Conservation (phyloP, 2,888 invertebrate genomes). For the Eristalis pertinax region DNA sequence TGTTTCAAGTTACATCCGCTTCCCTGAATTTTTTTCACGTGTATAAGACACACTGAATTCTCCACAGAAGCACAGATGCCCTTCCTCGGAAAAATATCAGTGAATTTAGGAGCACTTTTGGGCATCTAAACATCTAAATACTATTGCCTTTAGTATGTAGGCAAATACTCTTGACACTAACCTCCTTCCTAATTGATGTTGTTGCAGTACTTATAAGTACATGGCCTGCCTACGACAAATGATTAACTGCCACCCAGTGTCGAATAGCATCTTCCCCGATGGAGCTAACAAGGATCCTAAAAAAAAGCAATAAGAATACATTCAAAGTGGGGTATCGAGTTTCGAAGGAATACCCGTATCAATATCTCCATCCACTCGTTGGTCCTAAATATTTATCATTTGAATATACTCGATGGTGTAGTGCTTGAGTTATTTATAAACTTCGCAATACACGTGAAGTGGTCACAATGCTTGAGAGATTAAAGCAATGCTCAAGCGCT, state of each 20-base stretch:
- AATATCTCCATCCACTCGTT: conserved; percentile 5
- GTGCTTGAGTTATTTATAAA: conserved; percentile 49
- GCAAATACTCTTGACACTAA: conserved; percentile 21
- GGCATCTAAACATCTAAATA: conserved; percentile 29
- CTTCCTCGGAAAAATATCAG: conserved; percentile 10
- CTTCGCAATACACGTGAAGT: conserved; percentile 19
- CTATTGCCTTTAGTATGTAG: conserved; percentile 10
- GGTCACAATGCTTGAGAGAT: conserved; percentile 9
- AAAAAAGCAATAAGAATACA: conserved; percentile 29
- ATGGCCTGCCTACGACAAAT: background rate
- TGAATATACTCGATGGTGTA: conserved; percentile 21
- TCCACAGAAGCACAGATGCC: background rate
- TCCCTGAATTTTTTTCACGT: conserved; percentile 22
- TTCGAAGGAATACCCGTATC: conserved; percentile 16
- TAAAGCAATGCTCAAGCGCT: conserved; percentile 6
- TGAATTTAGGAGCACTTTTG: conserved; percentile 28
- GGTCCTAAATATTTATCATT: conserved; percentile 41
- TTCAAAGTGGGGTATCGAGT: conserved; percentile 28
- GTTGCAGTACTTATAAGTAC: conserved; percentile 35
- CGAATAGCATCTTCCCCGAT: conserved; percentile 2
- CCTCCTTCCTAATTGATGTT: conserved; percentile 27
- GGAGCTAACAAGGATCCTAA: conserved; percentile 29
- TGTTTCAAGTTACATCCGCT: conserved; percentile 46
- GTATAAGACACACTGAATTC: background rate
- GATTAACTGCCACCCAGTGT: conserved; percentile 8